Evolutionary conservation across 1,140 invertebrate species (phyloP).

Genomic region (Dendrolimus punctatus): DNA sequence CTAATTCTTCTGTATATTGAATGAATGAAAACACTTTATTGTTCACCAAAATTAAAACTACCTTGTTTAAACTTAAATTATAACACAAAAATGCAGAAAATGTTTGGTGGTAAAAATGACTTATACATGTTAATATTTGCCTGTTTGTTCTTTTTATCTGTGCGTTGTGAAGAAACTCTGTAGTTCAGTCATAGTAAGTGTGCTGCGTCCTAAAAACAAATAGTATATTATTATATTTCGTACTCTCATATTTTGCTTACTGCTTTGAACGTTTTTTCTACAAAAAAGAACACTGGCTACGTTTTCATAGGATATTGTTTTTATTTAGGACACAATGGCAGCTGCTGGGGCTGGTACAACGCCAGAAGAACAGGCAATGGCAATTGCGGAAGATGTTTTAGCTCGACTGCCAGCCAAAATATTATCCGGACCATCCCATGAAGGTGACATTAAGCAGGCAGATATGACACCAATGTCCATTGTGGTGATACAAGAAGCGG

Average conservation of each 20-base stretch:
- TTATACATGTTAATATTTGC: too few relatives aligned
- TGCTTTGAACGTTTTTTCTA: neutral
- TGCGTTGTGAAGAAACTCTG: too few relatives aligned
- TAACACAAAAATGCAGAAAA: too few relatives aligned
- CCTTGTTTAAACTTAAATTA: too few relatives aligned
- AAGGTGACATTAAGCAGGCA: conserved; percentile 83
- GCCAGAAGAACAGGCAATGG: conserved; percentile 80
- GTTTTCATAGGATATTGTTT: neutral
- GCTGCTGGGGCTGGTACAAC: conserved; percentile 68
- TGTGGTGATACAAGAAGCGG: conserved; percentile 95
- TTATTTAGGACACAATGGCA: conserved; percentile 49
- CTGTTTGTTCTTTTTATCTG: too few relatives aligned
- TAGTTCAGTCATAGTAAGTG: too few relatives aligned
- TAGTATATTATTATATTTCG: neutral
- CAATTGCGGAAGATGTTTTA: conserved; percentile 81
- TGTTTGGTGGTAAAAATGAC: too few relatives aligned
- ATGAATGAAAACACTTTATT: too few relatives aligned
- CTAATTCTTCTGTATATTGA: too few relatives aligned
- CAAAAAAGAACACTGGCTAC: neutral
- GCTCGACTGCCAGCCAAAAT: conserved; percentile 79
- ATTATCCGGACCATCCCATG: conserved; percentile 79
- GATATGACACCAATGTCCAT: conserved; percentile 89
- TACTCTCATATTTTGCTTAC: neutral
- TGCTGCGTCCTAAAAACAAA: too few relatives aligned
- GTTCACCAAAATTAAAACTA: too few relatives aligned